These are phyloP conservation scores for Pithys albifrons DNA, from an alignment of 2,113 vertebrate genomes.

Conservation along the genomic window DNA sequence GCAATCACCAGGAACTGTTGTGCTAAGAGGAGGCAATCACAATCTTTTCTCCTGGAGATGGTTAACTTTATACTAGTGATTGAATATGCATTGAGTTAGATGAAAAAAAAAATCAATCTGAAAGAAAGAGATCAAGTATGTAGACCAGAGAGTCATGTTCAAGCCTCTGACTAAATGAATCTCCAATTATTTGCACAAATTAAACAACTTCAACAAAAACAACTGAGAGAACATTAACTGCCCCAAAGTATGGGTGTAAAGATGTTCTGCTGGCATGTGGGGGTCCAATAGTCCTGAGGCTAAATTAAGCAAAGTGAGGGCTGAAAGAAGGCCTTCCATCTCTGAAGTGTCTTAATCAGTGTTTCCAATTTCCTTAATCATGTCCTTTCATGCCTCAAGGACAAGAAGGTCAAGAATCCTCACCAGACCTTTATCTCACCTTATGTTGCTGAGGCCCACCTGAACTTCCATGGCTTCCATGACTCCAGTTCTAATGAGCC, in stretches of 20 bases:
- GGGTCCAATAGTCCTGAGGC: not conserved
- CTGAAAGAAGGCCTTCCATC: not conserved
- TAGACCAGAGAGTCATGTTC: not conserved
- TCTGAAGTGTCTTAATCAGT: not conserved
- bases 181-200: not conserved
- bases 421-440: not conserved
- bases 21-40: not conserved
- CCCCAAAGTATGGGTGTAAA: not conserved
- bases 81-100: not conserved
- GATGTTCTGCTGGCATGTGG: fast-evolving
- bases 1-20: not conserved
- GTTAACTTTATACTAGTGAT: not conserved
- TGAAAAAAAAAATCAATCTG: not conserved
- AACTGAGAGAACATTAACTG: not conserved
- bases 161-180: not conserved
- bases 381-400: not conserved
- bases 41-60: not conserved
- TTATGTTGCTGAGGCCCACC: not conserved
- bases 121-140: not conserved
- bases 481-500: not conserved
- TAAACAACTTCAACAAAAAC: not conserved
- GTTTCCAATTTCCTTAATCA: not conserved
- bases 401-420: not conserved
- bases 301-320: not conserved
- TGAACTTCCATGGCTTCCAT: not conserved